Base-by-base conservation (phyloP, 2,797 vertebrate genomes). In the Enteromius mattozi region DNA sequence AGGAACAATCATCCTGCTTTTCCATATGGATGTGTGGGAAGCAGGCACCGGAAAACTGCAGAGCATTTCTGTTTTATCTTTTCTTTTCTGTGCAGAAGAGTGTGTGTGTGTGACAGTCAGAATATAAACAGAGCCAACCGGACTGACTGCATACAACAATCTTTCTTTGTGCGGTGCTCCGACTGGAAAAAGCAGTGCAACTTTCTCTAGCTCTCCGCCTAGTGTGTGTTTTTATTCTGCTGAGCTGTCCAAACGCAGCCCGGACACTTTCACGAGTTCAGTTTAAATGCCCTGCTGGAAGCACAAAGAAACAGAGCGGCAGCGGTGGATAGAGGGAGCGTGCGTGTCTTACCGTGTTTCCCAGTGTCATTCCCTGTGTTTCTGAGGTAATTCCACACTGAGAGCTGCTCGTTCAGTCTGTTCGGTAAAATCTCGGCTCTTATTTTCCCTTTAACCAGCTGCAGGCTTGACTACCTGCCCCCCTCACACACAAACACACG, bases 101-200 rank as follows among this genome's bases (percentile, higher is more conserved):
- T 14, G 10, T 59, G 76, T 45, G 66, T 59, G 88, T 88, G 90
- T 90, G 91, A 91, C 86, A 88, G 63, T 77, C 83, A 75, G 86
- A 86, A 88, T 70, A 90, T 79, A 89, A 86, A 81, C 86, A 86
- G 84, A 88, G 65, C 79, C 80, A 89, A 88, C 88, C 86, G 91
- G 93, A 92, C 92, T 92, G 91, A 92, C 91, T 78, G 90, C 91
- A 92, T 91, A 82, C 63, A 83, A 94, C 92, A 93, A 91, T 90
- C 93, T 93, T 90, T 90, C 93, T 94, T 94, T 95, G 94, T 95
- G 94, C 92, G 88, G 91, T 89, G 90, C 92, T 94, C 93, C 89
- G 87, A 90, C 91, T 90, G 90, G 91, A 91, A 92, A 94, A 92
- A 89, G 85, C 90, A 87, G 92, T 85, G 83, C 91, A 94, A 94